Evolutionary conservation across 1,140 invertebrate genomes (phyloP), one percentile per base, ranked within the genome.

Genomic region (Drosophila kikkawai): DNA sequence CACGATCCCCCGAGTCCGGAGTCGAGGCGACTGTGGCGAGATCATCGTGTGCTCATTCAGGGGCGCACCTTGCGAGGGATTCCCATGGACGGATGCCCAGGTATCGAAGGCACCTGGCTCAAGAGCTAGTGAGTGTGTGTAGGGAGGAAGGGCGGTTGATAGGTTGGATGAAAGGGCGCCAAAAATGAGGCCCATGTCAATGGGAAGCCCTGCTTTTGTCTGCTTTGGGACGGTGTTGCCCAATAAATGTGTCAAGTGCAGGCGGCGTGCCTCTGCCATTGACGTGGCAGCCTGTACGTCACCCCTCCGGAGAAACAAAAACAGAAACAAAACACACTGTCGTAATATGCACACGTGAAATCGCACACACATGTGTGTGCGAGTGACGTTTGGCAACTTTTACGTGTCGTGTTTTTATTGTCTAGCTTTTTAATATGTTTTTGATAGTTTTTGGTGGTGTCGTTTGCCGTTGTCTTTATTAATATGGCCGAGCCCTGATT

Each of bases 201-300:
- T 75, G 53, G 80, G 70, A 59, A 88, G 84, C 73, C 75, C 39
- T 80, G 80, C 83, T 84, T 87, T 87, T 87, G 83, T 87, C 83
- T 88, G 32, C 66, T 7, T 55, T 56, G 36, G 65, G 71, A 37
- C 59, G 39, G 29, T 57, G 84, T 87, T 88, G 77, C 68, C 83
- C 84, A 87, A 87, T 87, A 87, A 88, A 87, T 87, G 83, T 87
- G 83, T 87, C 83, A 87, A 87, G 83, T 87, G 84, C 83, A 87
- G 80, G 77, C 77, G 83, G 83, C 56, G 69, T 75, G 45, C 71
- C 86, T 83, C 79, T 77, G 83, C 68, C 84, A 88, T 87, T 87
- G 83, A 88, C 84, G 77, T 88, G 83, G 75, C 80, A 79, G 75
- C 67, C 42, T 63, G 63, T 64, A 51, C 69, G 71, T 77, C 83